Evolutionary conservation across 1,140 invertebrate species (phyloP), one percentile per base, ranked within the genome.

Genomic region (Cydia fagiglandana): DNA sequence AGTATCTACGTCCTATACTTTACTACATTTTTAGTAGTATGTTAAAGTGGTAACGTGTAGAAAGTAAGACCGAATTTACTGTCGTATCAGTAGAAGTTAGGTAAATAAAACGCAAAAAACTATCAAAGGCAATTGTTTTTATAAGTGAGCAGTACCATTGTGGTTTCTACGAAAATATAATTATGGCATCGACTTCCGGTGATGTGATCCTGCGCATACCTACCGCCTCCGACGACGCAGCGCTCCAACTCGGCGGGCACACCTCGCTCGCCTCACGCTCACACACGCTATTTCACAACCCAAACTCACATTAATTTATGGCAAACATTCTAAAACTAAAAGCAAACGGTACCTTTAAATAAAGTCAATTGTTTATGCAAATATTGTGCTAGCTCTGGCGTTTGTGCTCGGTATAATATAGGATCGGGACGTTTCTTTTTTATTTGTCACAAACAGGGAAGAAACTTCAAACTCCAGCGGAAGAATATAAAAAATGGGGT

Each of bases 251-350:
- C 66, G 28, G 24, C 68, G 17, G 28, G 30, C 34, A 47, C 34
- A 73, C 0, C 45, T 20, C 73, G 66, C 45, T 20, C 73, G 66
- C 30, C n/a, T 45, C 73, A 53, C 56, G 12, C 73, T 45, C 73
- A 30, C 70, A 76, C 73, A 74, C 74, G 73, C 24, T 81, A 76
- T 83, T 78, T 82, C 77, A 78, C 78, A 77, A 80, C 82, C 77
- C 75, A 70, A n/a, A 41, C 73, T 70, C 68, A 77, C 73, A 81
- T 81, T 85, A 83, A 85, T 83, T 86, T 85, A 84, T 81, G 79
- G 80, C 82, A 77, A 84, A 76, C 76, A 73, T 79, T 75, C 81
- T 84, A 85, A 86, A 79, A 77, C 53, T 74, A 77, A 79, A 79
- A 82, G 77, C 81, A 84, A 84, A 85, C 84, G 73, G 64, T 34